Base-by-base conservation (phyloP, 2,797 vertebrate genomes). In the Arvicola amphibius region DNA sequence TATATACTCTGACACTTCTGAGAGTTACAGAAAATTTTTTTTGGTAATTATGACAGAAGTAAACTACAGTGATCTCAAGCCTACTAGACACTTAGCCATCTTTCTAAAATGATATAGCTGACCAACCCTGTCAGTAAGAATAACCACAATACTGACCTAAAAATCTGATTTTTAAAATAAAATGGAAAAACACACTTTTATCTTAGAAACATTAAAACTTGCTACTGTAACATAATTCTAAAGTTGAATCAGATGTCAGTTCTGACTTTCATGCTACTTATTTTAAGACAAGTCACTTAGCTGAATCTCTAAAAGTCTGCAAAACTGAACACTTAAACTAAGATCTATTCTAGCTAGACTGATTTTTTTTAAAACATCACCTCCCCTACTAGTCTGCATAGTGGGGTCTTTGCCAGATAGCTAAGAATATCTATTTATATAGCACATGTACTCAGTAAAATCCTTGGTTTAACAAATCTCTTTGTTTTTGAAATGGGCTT, bases 121-220 rank as follows among this genome's bases (percentile, higher is more conserved):
- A 90, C 23, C 53, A 85, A 67, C 14, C 56, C 27, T 88, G n/a
- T 86, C n/a, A 88, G 0, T 56, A 92, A 73, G 32, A 25, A 5
- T 84, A 78, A 71, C 25, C 2, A 77, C 10, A 88, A 63, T 6
- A 88, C 34, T 51, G 29, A 94, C 25, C 90, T 84, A 63, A 81
- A 94, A 95, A 61, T 92, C 21, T 40, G 56, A 91, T 67, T 17
- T 87, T 34, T 96, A 32, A 96, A 91, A 96, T 90, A 21, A 91
- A 71, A 6, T 9, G 83, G 25, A 78, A n/a, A 3, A 11, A 63
- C 43, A 56, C 11, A 5, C 43, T 51, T 83, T 37, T 90, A 71
- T 80, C 59, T 92, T 90, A 29, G 87, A 95, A 94, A 95, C 37
- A 96, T 61, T 90, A 81, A 94, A 69, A 94, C 25, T 73, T 96